These are phyloP conservation scores for Trichogramma dendrolimi DNA, from an alignment of 2,888 invertebrate genomes.

Conservation along the genomic window DNA sequence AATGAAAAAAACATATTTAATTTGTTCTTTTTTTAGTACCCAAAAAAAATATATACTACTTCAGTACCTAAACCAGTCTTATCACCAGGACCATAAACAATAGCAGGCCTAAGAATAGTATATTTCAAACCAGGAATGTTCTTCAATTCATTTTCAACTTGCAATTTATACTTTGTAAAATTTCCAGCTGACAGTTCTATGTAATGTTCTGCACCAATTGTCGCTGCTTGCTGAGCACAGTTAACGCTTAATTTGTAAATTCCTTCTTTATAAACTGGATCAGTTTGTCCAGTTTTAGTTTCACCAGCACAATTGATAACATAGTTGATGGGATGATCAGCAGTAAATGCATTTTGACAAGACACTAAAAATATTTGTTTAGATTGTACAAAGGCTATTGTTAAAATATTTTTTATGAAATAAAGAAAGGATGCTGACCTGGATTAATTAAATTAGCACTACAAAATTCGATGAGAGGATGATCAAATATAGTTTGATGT, in stretches of 20 bases:
- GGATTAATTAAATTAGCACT: conserved; percentile 88
- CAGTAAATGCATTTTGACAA: conserved; percentile 71
- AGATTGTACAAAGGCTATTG: neutral
- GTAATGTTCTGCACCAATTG: conserved; percentile 65
- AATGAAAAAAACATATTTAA: neutral
- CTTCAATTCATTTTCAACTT: conserved; percentile 74
- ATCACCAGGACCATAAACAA: conserved; percentile 84
- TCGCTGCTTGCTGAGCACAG: conserved; percentile 74
- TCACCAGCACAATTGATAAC: conserved; percentile 90
- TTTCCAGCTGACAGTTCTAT: conserved; percentile 84
- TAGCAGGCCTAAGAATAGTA: conserved; percentile 76
- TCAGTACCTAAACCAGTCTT: conserved; percentile 58
- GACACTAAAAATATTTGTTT: conserved; percentile 60
- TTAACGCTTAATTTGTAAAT: conserved; percentile 78
- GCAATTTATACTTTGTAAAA: conserved; percentile 76
- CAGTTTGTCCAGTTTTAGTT: conserved; percentile 82
- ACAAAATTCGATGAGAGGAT: conserved; percentile 76
- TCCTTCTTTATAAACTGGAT: conserved; percentile 87
- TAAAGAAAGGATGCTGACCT: conserved; percentile 56
- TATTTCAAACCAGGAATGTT: conserved; percentile 67
- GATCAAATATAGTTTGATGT: conserved; percentile 70
- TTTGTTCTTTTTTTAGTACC: neutral
- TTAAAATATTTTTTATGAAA: conserved; percentile 6
- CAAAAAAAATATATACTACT: neutral
- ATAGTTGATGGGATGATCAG: conserved; percentile 66